A percentile compares a stretch with the other conserved stretches of the same genome.
phyloP scores from a whole-genome alignment of 2,797 vertebrate genomes.

The Scleropages formosus region DNA sequence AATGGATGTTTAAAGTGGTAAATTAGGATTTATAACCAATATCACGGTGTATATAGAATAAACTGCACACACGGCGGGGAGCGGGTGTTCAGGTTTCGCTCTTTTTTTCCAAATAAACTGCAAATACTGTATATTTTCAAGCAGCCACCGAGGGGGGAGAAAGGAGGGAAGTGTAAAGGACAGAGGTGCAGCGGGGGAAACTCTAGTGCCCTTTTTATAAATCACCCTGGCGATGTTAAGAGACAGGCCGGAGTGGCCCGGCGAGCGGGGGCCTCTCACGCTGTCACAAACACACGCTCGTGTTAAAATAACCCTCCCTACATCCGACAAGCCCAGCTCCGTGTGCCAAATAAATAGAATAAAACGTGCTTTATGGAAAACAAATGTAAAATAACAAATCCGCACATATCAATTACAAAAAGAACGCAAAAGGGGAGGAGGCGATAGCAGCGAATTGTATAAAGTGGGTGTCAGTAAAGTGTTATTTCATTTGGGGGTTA shows the following conservation, averaged over 20 bases:
- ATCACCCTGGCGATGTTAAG: conserved; percentile 58
- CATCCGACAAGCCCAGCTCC: conserved; percentile 39
- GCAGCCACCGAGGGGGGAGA: neutral
- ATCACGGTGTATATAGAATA: neutral
- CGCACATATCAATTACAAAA: conserved; percentile 28
- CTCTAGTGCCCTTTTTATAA: conserved; percentile 63
- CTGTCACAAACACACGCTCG: conserved; percentile 68
- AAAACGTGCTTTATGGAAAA: neutral
- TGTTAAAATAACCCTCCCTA: conserved; percentile 39
- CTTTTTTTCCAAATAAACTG: too few relatives aligned
- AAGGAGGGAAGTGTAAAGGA: conserved; percentile 10
- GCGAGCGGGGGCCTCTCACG: conserved; percentile 50
- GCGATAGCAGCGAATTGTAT: neutral
- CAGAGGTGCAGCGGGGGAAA: neutral
- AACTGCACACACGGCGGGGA: neutral
- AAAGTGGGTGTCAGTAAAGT: conserved; percentile 14
- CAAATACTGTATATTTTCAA: too few relatives aligned
- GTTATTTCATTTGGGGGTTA: conserved; percentile 22
- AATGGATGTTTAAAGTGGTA: too few relatives aligned
- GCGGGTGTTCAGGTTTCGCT: neutral
- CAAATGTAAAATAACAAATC: conserved; percentile 26
- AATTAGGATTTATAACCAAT: too few relatives aligned
- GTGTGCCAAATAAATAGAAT: conserved; percentile 29
- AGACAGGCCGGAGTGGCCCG: conserved; percentile 57
- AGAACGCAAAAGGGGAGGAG: conserved; percentile 24